Evolutionary conservation across 2,888 invertebrate genomes (phyloP), one percentile per base, ranked within the genome.

Genomic region (Hydroisotoma schaefferi): DNA sequence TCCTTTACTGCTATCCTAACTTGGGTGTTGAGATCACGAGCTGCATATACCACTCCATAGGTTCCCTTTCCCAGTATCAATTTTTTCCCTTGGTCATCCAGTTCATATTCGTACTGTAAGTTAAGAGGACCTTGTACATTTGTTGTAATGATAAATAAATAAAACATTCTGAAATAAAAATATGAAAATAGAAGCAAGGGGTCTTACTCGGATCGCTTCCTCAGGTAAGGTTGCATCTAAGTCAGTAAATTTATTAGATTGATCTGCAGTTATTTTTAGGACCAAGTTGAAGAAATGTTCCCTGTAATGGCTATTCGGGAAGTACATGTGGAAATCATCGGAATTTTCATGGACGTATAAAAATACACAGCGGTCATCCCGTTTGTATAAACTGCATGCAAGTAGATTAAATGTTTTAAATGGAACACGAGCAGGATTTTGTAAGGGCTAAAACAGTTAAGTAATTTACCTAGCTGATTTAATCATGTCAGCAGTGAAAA

Each of bases 331-430:
- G 55, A 64, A 61, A 23, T 64, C 57, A 22, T 58, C 64, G 0
- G 95, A 95, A 77, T 98, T 97, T 77, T 95, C 91, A 77, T 94
- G 90, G 33, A 99, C 98, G 78, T 99, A 99, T 0, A 99, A 82
- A 77, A 97, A 97, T 12, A 98, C 83, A 69, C 95, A 95, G 20
- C 97, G 83, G 75, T 94, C 92, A 77, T 99, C 98, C 43, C 95
- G 84, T 78, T 95, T 97, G 79, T 95, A 98, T 63, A 94, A 81
- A 79, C 94, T 93, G 77, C 8, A 75, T 74, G 58, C 57, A 67
- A 56, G 40, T 51, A 60, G n/a, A n/a, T n/a, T 5, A 53, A 18
- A 33, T 2, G 10, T 52, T 52, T 5, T 29, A 43, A 18, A 43
- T 15, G 12, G 43, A 43, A 43, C 8, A 33, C 33, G 33, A 15